phyloP scores from a whole-genome alignment of 2,113 vertebrate species.

The Nothobranchius kuhntae region DNA sequence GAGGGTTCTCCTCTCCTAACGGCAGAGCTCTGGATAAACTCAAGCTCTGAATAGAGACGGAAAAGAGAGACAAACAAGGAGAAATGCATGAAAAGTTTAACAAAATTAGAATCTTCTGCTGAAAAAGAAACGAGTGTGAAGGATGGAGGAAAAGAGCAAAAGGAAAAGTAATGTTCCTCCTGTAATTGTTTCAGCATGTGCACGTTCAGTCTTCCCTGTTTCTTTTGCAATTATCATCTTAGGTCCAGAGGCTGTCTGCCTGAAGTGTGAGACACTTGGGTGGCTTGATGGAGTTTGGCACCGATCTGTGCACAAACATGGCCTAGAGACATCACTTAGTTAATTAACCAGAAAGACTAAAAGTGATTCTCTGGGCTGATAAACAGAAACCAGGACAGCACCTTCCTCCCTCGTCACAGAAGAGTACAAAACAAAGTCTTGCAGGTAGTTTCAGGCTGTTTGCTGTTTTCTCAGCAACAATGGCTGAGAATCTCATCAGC shows the following conservation, averaged over 20 bases:
- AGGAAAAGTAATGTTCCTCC: conserved; percentile 32
- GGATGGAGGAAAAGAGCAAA: conserved; percentile 27
- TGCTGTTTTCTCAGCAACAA: conserved; percentile 44
- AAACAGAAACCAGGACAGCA: conserved; percentile 50
- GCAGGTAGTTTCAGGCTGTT: conserved; percentile 56
- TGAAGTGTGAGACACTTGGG: conserved; percentile 58
- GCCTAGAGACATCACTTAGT: conserved; percentile 70
- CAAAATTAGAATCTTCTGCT: conserved; percentile 17
- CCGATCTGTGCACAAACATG: conserved; percentile 38
- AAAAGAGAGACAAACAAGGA: conserved; percentile 3
- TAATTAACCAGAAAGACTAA: conserved; percentile 75
- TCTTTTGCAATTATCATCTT: conserved; percentile 66
- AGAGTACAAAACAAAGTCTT: too few relatives aligned
- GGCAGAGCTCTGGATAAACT: conserved; percentile 17
- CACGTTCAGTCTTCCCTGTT: conserved; percentile 28
- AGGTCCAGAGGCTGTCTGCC: conserved; percentile 54
- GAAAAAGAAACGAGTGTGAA: conserved; percentile 17
- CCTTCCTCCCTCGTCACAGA: not conserved
- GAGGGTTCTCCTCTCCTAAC: conserved; percentile 22
- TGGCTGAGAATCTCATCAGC: not conserved
- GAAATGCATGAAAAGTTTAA: conserved; percentile 8
- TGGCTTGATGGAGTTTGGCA: conserved; percentile 70
- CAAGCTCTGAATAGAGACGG: conserved; percentile 16
- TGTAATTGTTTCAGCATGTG: conserved; percentile 58
- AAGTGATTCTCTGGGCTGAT: conserved; percentile 62